Conservation (phyloP, 2,797 vertebrate genomes). For the Acomys russatus region DNA sequence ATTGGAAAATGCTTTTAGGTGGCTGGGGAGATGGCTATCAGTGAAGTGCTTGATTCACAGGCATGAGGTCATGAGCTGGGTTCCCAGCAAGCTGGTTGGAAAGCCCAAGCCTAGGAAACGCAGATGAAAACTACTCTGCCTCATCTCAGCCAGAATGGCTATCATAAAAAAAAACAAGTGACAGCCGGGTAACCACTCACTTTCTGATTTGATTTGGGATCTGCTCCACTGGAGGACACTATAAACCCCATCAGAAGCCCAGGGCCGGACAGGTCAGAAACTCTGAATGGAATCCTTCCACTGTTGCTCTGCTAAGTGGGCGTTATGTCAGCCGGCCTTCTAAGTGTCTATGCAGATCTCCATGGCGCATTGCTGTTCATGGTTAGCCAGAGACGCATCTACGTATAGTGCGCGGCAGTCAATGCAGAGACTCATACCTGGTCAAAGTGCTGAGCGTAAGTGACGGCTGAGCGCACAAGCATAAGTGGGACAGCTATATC, state of each 20-base stretch:
- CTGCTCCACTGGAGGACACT: neutral
- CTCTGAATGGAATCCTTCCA: too few species aligned
- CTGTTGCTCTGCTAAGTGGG: neutral
- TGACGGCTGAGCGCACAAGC: neutral
- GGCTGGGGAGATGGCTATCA: too few species aligned
- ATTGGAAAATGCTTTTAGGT: neutral
- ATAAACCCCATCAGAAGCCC: neutral
- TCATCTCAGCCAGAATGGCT: neutral
- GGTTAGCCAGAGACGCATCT: neutral
- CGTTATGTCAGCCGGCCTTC: neutral
- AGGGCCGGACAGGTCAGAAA: neutral
- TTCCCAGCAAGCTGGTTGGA: neutral
- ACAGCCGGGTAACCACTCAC: neutral
- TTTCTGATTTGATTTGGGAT: neutral
- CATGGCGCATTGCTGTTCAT: neutral
- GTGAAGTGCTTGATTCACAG: neutral
- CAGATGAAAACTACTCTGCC: neutral
- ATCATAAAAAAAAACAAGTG: neutral
- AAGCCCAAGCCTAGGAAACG: neutral
- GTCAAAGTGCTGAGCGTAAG: neutral
- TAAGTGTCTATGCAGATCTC: neutral
- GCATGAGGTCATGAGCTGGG: rapidly evolving
- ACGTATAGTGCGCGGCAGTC: neutral
- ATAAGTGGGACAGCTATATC: too few species aligned
- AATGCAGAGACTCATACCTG: neutral